Conservation (phyloP, 2,113 vertebrate species). For the Oreotrochilus melanogaster region DNA sequence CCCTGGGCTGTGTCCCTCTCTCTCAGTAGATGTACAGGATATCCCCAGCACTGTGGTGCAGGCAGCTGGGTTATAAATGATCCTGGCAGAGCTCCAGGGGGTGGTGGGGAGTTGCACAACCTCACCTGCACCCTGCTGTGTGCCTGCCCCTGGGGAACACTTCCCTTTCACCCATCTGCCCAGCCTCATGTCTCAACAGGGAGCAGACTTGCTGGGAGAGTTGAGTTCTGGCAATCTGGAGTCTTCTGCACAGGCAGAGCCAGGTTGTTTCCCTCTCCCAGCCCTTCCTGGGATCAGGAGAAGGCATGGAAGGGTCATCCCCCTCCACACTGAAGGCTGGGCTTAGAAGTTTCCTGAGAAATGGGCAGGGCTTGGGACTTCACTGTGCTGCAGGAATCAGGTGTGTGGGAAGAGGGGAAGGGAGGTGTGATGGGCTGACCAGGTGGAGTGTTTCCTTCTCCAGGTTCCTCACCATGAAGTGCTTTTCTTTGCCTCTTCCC, state of each 20-base stretch:
- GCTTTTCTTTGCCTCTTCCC: constrained; percentile 4
- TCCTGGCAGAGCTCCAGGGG: not conserved
- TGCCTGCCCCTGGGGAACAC: not conserved
- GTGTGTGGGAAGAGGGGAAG: not conserved
- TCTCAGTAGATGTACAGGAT: not conserved
- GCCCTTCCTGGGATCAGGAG: not conserved
- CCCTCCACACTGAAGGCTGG: not conserved
- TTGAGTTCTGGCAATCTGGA: not conserved
- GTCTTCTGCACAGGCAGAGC: not conserved
- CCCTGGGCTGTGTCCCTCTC: not conserved
- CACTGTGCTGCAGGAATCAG: accelerated
- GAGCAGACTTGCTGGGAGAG: not conserved
- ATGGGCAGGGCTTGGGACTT: not conserved
- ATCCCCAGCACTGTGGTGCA: not conserved
- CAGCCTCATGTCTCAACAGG: accelerated
- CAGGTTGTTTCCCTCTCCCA: not conserved
- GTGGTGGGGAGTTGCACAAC: not conserved
- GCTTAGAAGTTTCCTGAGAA: not conserved
- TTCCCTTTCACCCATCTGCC: not conserved
- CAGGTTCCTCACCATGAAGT: not conserved
- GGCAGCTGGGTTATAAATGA: not conserved
- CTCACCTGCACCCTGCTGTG: not conserved
- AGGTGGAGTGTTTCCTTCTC: accelerated
- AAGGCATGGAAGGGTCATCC: not conserved
- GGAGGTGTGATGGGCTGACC: accelerated